These are phyloP conservation scores for Ornithorhynchus anatinus DNA, from an alignment of 2,113 vertebrate genomes.

Conservation along the genomic window DNA sequence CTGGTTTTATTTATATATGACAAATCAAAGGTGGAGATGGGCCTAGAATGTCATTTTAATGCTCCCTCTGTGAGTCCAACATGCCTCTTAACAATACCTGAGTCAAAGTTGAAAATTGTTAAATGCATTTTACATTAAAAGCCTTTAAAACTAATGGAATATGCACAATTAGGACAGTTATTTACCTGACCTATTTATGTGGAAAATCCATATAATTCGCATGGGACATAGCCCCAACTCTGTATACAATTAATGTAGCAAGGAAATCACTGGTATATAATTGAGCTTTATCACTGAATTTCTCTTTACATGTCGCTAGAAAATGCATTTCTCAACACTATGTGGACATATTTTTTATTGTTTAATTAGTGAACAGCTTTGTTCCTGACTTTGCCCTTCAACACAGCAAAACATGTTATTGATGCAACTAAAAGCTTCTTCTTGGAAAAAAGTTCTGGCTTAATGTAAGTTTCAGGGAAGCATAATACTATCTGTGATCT, in stretches of 20 bases:
- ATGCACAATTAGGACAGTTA: too few species aligned
- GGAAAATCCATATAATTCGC: neutral
- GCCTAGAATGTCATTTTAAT: too few species aligned
- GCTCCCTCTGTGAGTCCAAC: too few species aligned
- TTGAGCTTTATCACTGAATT: slow-evolving; percentile 30
- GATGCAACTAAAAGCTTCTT: slow-evolving; percentile 9
- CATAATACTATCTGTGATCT: slow-evolving; percentile 10
- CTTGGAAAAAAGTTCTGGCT: slow-evolving; percentile 16
- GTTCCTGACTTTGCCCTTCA: slow-evolving; percentile 50
- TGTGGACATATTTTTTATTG: slow-evolving; percentile 12
- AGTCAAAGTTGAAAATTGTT: neutral
- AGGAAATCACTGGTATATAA: slow-evolving; percentile 2
- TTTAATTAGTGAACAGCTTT: neutral
- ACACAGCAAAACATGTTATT: neutral
- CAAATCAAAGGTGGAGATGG: too few species aligned
- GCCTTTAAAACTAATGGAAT: too few species aligned
- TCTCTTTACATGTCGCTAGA: neutral
- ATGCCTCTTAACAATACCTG: too few species aligned
- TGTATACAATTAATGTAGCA: neutral
- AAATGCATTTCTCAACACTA: slow-evolving; percentile 17
- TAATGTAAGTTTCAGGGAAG: slow-evolving; percentile 19
- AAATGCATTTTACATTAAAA: too few species aligned
- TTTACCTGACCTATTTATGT: neutral
- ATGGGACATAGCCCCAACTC: neutral
- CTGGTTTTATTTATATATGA: too few species aligned